Percentiles rank a stretch among this genome's conserved stretches.
These are phyloP conservation scores for Helleia helle DNA, from an alignment of 2,888 invertebrate genomes.

Conservation along the genomic window DNA sequence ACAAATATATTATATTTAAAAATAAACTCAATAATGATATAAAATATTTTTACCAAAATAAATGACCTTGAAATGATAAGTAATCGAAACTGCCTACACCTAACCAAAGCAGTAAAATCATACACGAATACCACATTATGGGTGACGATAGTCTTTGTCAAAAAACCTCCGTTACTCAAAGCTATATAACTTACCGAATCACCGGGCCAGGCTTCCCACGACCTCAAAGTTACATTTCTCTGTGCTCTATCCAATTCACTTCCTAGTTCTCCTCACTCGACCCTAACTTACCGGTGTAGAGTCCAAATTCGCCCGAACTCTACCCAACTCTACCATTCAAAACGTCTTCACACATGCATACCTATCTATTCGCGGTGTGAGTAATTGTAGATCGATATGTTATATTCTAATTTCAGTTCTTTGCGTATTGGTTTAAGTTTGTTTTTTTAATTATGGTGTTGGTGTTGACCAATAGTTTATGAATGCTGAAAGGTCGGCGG, in stretches of 20 bases:
- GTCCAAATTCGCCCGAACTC: slow-evolving; percentile 30
- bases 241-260: slow-evolving; percentile 66
- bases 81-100: no score
- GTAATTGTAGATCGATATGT: slow-evolving; percentile 23
- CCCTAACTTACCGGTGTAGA: slow-evolving; percentile 29
- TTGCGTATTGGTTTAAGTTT: slow-evolving; percentile 26
- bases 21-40: no score
- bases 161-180: slow-evolving; percentile 57
- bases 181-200: slow-evolving; percentile 57
- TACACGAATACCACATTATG: no score
- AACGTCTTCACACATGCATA: slow-evolving; percentile 48
- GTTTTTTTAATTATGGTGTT: slow-evolving; percentile 30
- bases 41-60: no score
- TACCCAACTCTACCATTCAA: slow-evolving; percentile 60
- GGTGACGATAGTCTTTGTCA: slow-evolving; percentile 50
- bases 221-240: slow-evolving; percentile 62
- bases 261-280: slow-evolving; percentile 47
- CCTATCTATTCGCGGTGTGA: slow-evolving; percentile 34
- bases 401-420: slow-evolving; percentile 28
- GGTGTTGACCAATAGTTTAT: slow-evolving; percentile 59
- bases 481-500: slow-evolving; percentile 62
- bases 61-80: no score
- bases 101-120: no score
- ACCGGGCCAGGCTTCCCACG: slow-evolving; percentile 52
- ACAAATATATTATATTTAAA: no score